A percentile compares a stretch with the other conserved stretches of the same genome.
These are phyloP conservation scores for Varecia variegata DNA, from an alignment of 2,797 vertebrate species.

Conservation along the genomic window DNA sequence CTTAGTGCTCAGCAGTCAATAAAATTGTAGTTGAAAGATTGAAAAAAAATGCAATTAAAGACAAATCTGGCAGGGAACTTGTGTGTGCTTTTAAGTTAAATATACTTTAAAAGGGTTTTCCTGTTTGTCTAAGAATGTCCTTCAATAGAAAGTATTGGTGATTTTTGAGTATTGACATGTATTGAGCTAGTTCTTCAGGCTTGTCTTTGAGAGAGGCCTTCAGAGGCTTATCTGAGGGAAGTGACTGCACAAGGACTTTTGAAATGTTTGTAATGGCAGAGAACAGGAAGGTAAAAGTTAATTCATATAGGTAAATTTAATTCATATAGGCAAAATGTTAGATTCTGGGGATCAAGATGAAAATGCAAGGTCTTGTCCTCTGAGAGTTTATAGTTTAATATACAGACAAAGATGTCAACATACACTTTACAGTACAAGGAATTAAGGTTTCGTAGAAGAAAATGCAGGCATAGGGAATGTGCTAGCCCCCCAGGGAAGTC, in stretches of 20 bases:
- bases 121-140: neutral
- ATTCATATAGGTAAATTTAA: no score
- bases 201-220: neutral
- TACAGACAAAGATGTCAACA: neutral
- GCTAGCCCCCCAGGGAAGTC: neutral
- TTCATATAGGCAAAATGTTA: neutral
- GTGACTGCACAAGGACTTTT: neutral
- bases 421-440: neutral
- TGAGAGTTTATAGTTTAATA: neutral
- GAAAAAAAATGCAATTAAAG: neutral
- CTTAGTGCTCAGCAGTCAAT: neutral
- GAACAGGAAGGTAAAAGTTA: no score
- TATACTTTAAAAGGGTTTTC: neutral
- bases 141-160: neutral
- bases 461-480: neutral
- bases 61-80: neutral
- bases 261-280: no score
- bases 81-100: neutral
- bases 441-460: neutral
- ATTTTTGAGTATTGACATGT: neutral
- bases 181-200: neutral
- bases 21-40: conserved; percentile 13
- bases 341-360: neutral
- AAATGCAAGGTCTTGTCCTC: neutral
- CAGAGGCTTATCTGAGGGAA: neutral